Percentiles rank a stretch among this genome's conserved stretches.
These are phyloP conservation scores for Pyrgus malvae DNA, from an alignment of 2,888 invertebrate genomes.

Conservation along the genomic window DNA sequence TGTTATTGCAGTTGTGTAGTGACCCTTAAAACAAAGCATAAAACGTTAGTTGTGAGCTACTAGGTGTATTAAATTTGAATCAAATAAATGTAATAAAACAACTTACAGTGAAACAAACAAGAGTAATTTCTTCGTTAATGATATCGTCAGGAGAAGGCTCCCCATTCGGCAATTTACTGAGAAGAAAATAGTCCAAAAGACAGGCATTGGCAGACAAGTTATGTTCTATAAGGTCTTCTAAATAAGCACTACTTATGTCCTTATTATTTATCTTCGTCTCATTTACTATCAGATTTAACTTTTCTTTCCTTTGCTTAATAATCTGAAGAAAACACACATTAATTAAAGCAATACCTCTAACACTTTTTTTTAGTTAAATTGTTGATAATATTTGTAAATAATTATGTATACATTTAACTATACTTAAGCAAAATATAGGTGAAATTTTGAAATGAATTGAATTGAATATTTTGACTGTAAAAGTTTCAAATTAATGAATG, in stretches of 20 bases:
- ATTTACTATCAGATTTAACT: slow-evolving; percentile 36
- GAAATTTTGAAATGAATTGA: too few relatives aligned
- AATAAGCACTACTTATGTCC: slow-evolving; percentile 28
- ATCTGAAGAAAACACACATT: too few relatives aligned
- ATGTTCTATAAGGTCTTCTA: slow-evolving; percentile 34
- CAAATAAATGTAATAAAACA: not conserved
- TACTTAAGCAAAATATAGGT: too few relatives aligned
- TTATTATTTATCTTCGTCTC: slow-evolving; percentile 41
- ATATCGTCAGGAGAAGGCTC: slow-evolving; percentile 40
- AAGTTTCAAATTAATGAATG: too few relatives aligned
- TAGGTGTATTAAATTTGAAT: too few relatives aligned
- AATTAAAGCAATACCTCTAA: too few relatives aligned
- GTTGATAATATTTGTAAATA: too few relatives aligned
- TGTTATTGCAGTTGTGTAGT: slow-evolving; percentile 46
- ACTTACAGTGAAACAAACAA: slow-evolving; percentile 44
- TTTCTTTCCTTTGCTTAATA: slow-evolving; percentile 37
- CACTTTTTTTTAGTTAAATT: too few relatives aligned
- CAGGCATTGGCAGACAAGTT: slow-evolving; percentile 37
- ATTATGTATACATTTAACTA: too few relatives aligned
- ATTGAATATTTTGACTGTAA: too few relatives aligned
- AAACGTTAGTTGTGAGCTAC: too few relatives aligned
- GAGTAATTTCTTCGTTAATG: slow-evolving; percentile 45
- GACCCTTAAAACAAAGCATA: slow-evolving; percentile 38
- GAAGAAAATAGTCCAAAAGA: slow-evolving; percentile 42
- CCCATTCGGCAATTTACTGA: slow-evolving; percentile 39